Percentiles rank a stretch among this genome's conserved stretches.
phyloP scores from a whole-genome alignment of 2,797 vertebrate genomes.

The Sylvilagus floridanus region DNA sequence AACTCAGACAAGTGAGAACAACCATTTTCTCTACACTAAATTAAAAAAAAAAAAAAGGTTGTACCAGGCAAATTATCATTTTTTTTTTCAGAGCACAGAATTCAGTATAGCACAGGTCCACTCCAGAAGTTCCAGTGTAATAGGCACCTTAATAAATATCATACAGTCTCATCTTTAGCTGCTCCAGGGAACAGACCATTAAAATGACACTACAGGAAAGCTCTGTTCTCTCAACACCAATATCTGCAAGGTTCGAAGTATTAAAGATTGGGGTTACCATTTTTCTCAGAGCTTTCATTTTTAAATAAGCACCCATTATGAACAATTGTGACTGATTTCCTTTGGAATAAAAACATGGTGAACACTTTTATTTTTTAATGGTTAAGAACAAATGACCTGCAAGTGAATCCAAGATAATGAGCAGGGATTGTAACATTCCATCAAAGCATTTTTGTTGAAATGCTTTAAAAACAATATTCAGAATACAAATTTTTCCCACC shows the following conservation, averaged over 20 bases:
- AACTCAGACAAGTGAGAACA: neutral
- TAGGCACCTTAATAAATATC: conserved; percentile 44
- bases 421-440: conserved; percentile 51
- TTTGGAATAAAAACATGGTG: conserved; percentile 48
- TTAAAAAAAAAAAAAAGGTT: conserved; percentile 4
- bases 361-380: conserved; percentile 16
- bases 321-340: conserved; percentile 78
- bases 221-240: conserved; percentile 34
- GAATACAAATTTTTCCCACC: neutral
- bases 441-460: conserved; percentile 66
- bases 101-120: neutral
- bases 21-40: neutral
- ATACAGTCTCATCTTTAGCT: neutral
- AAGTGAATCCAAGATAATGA: conserved; percentile 68
- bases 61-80: neutral
- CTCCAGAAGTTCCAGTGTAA: neutral
- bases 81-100: conserved; percentile 34
- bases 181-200: neutral
- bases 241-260: conserved; percentile 65
- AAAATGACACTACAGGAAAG: neutral
- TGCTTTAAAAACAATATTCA: conserved; percentile 59
- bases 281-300: conserved; percentile 63
- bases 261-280: conserved; percentile 21
- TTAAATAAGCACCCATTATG: conserved; percentile 59
- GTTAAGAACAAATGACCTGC: conserved; percentile 70